phyloP scores from a whole-genome alignment of 1,140 invertebrate species.

The Drosophila mojavensis region DNA sequence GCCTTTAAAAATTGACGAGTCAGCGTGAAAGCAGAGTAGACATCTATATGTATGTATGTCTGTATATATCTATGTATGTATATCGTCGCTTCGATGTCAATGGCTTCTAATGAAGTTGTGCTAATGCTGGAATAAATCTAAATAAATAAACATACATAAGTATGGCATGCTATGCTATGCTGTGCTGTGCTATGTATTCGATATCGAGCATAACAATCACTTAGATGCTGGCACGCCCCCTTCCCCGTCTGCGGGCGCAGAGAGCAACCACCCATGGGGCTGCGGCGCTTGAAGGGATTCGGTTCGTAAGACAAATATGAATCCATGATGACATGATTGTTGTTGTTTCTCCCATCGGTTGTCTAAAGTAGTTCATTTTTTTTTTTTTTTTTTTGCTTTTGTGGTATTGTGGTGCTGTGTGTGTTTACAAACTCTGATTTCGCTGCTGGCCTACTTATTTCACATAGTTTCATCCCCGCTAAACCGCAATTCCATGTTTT shows the following conservation, averaged over 20 bases:
- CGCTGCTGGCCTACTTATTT: slow-evolving; percentile 40
- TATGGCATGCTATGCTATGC: neutral
- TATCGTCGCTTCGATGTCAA: slow-evolving; percentile 25
- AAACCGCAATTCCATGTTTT: slow-evolving; percentile 19
- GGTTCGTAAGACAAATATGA: slow-evolving; percentile 46
- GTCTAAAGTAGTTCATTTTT: slow-evolving; percentile 1
- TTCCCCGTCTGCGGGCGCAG: neutral
- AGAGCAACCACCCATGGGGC: neutral
- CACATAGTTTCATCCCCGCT: slow-evolving; percentile 44
- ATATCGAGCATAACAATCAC: slow-evolving; percentile 52
- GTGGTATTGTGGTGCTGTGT: too few species aligned
- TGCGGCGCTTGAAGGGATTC: slow-evolving; percentile 40
- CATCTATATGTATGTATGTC: neutral
- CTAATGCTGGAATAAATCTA: slow-evolving; percentile 30
- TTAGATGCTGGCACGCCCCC: slow-evolving; percentile 20
- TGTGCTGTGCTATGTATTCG: slow-evolving; percentile 14
- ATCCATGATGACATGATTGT: slow-evolving; percentile 31
- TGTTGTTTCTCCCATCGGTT: slow-evolving; percentile 17
- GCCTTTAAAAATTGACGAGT: slow-evolving; percentile 40
- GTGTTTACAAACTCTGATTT: slow-evolving; percentile 22
- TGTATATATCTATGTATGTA: neutral
- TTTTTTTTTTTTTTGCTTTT: neutral
- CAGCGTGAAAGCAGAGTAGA: slow-evolving; percentile 30
- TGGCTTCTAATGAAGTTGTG: slow-evolving; percentile 50
- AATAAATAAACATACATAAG: slow-evolving; percentile 23